Evolutionary conservation across 2,888 invertebrate genomes (phyloP).

Genomic region (Drosophila ezoana): DNA sequence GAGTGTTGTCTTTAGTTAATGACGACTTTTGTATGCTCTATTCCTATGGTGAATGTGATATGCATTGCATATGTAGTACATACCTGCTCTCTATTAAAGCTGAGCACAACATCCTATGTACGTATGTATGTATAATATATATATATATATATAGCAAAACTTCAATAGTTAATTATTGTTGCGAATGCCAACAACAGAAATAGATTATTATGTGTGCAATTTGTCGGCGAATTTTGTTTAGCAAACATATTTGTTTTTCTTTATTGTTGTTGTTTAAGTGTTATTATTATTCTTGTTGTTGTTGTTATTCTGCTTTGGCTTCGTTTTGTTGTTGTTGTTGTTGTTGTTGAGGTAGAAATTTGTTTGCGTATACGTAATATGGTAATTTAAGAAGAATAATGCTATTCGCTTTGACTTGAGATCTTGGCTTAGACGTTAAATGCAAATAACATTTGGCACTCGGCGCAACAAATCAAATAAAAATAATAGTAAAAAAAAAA

Average conservation of each 20-base stretch:
- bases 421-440: constrained; percentile 51
- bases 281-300: constrained; percentile 11
- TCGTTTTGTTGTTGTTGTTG: constrained; percentile 2
- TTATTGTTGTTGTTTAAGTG: constrained; percentile 10
- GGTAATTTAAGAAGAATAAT: constrained; percentile 35
- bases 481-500: constrained; percentile 25
- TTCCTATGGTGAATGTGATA: constrained; percentile 1
- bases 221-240: constrained; percentile 28
- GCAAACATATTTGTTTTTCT: constrained; percentile 43
- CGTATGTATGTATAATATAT: background rate
- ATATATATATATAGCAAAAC: background rate
- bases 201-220: constrained; percentile 41
- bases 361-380: constrained; percentile 54
- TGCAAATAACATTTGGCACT: constrained; percentile 51
- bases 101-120: constrained; percentile 23
- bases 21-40: constrained; percentile 6
- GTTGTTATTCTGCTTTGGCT: constrained; percentile 35
- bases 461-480: constrained; percentile 25
- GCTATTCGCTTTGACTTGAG: constrained; percentile 39
- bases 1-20: background rate
- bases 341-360: constrained; percentile 38
- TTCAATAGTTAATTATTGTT: constrained; percentile 40
- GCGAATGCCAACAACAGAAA: constrained; percentile 34
- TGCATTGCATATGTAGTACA: constrained; percentile 14
- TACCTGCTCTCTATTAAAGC: constrained; percentile 9